Percentiles rank a stretch among this genome's conserved stretches.
Evolutionary conservation across 2,888 invertebrate genomes (phyloP).

Genomic region (Pimpla rufipes): DNA sequence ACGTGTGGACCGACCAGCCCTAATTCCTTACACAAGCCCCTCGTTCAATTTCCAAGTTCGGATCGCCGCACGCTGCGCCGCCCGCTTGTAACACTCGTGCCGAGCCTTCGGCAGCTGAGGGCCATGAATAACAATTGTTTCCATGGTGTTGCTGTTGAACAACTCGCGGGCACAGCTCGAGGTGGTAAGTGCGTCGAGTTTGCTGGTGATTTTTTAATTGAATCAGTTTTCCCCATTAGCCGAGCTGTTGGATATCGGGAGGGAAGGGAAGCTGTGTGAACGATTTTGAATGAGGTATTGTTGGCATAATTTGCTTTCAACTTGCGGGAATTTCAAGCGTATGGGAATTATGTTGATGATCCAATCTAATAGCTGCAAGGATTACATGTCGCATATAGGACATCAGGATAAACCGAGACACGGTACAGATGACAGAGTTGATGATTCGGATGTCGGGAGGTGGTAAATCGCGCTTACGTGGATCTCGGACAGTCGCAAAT

Average conservation of each 20-base stretch:
- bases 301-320: no score
- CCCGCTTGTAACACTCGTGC: background rate
- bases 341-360: no score
- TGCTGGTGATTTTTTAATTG: no score
- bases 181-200: no score
- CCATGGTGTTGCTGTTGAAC: slow-evolving; percentile 3
- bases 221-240: no score
- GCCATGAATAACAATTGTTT: slow-evolving; percentile 19
- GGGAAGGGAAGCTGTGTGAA: no score
- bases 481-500: background rate
- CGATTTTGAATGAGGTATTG: no score
- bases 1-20: slow-evolving; percentile 26
- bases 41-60: slow-evolving; percentile 39
- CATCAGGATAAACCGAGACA: background rate
- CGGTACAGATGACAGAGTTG: background rate
- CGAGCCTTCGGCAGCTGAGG: slow-evolving; percentile 10
- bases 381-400: no score
- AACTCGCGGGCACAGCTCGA: no score
- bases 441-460: background rate
- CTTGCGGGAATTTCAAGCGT: no score
- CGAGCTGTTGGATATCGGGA: no score
- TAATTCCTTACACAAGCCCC: slow-evolving; percentile 42
- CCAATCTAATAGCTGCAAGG: no score
- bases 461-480: background rate
- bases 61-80: background rate